phyloP scores from a whole-genome alignment of 2,113 vertebrate species.

The Raja brachyura region DNA sequence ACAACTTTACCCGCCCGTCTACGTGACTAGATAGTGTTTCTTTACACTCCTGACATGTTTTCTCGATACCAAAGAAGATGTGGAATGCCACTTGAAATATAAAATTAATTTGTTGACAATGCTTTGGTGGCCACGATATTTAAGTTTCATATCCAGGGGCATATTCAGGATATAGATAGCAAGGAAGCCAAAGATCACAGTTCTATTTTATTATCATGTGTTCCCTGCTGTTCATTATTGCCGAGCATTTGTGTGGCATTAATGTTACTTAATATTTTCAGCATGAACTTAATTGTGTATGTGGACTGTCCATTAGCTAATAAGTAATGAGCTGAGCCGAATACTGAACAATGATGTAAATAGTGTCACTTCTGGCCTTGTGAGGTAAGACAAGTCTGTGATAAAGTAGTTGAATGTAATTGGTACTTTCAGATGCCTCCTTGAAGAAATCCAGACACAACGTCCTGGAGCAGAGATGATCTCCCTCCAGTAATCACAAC shows the following conservation, averaged over 20 bases:
- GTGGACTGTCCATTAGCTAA: neutral
- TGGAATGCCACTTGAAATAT: neutral
- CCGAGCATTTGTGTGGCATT: neutral
- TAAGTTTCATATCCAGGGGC: neutral
- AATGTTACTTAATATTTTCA: neutral
- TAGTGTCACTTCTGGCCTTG: neutral
- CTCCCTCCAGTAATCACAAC: neutral
- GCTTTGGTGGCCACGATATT: neutral
- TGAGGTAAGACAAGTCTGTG: neutral
- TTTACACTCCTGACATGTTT: neutral
- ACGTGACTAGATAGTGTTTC: neutral
- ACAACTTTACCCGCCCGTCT: neutral
- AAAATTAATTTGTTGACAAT: neutral
- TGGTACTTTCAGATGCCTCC: neutral
- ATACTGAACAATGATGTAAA: neutral
- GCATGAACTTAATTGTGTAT: neutral
- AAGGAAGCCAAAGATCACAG: neutral
- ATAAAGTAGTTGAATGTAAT: neutral
- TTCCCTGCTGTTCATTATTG: neutral
- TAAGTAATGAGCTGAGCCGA: neutral
- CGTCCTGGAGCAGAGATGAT: neutral
- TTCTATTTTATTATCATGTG: neutral
- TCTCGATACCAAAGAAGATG: neutral
- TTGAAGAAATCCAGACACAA: neutral
- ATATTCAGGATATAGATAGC: neutral